A percentile compares a stretch with the other conserved stretches of the same genome.
Evolutionary conservation across 2,113 vertebrate genomes (phyloP).

Genomic region (Festucalex cinctus): DNA sequence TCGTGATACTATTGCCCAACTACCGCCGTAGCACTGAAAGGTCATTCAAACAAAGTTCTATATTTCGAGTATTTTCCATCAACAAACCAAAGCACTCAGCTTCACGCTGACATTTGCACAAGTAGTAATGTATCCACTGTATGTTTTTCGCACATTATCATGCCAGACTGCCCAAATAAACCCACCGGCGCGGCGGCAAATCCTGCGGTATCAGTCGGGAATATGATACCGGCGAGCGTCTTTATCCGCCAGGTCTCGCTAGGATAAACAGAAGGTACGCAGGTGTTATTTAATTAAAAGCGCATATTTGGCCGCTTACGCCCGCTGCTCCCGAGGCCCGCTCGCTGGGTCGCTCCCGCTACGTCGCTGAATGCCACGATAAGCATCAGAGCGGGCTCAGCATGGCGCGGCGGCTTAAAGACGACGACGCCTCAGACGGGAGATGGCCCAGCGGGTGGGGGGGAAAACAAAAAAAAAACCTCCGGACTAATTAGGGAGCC

Average conservation of each 20-base stretch:
- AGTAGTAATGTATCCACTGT: conserved; percentile 9
- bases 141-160: conserved; percentile 18
- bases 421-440: conserved; percentile 2
- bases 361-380: conserved; percentile 8
- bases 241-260: conserved; percentile 5
- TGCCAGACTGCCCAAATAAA: conserved; percentile 34
- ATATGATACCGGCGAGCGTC: conserved; percentile 14
- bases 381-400: conserved; percentile 25
- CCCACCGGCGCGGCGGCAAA: neutral
- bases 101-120: conserved; percentile 11
- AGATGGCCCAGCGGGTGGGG: conserved; percentile 23
- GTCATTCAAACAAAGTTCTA: neutral
- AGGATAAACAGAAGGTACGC: conserved; percentile 14
- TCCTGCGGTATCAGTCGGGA: conserved; percentile 7
- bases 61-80: neutral
- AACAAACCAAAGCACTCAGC: neutral
- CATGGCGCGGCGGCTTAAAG: conserved; percentile 21
- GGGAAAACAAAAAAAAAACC: conserved; percentile 27
- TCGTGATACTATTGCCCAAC: too few relatives aligned
- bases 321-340: conserved; percentile 6
- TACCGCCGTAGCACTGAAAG: too few relatives aligned
- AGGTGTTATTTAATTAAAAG: conserved; percentile 13
- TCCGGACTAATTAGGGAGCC: conserved; percentile 41
- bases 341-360: neutral
- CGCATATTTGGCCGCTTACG: neutral